phyloP scores from a whole-genome alignment of 2,113 vertebrate species.

The Tympanuchus pallidicinctus region DNA sequence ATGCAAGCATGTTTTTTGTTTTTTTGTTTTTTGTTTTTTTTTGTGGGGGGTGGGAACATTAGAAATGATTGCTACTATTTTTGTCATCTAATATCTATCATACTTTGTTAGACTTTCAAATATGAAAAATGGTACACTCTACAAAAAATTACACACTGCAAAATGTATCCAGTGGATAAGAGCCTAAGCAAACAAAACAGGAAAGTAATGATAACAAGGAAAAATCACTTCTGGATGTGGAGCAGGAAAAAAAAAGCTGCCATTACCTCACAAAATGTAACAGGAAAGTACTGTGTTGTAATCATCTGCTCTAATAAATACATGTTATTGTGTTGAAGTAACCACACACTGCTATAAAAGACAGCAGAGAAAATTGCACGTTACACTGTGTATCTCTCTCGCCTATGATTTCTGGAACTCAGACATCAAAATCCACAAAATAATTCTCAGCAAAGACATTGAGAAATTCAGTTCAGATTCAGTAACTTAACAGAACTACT shows the following conservation, averaged over 20 bases:
- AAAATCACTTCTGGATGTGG: not conserved
- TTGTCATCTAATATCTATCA: not conserved
- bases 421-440: not conserved
- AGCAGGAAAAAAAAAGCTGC: not conserved
- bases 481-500: not conserved
- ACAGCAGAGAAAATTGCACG: not conserved
- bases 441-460: not conserved
- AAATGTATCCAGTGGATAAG: not conserved
- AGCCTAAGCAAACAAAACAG: not conserved
- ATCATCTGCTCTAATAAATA: not conserved
- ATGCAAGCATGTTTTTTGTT: not conserved
- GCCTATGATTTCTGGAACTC: not conserved
- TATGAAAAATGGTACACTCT: not conserved
- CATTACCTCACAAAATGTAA: not conserved
- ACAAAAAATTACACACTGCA: not conserved
- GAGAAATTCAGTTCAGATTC: not conserved
- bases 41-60: too few species aligned
- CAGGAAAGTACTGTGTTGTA: not conserved
- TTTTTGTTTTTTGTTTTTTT: fast-evolving
- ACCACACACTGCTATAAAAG: not conserved
- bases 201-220: not conserved
- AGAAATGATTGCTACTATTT: not conserved
- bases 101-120: not conserved
- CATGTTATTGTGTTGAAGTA: not conserved
- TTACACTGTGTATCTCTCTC: not conserved